A percentile compares a stretch with the other conserved stretches of the same genome.
Evolutionary conservation across 2,113 vertebrate species (phyloP).

Genomic region (Maccullochella peelii): DNA sequence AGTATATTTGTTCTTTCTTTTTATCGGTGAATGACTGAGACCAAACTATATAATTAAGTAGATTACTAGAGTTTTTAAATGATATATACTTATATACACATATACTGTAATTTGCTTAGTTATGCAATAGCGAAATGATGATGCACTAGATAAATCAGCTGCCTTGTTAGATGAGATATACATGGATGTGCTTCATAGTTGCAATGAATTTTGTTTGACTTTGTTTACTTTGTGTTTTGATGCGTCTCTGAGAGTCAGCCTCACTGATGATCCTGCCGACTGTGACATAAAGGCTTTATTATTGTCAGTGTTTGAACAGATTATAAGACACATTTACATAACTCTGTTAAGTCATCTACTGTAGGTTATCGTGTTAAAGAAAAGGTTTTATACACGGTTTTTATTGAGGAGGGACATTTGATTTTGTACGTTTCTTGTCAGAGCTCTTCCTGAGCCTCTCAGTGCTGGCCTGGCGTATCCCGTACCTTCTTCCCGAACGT

Average conservation of each 20-base stretch:
- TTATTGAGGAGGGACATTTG: neutral
- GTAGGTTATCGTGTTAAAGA: neutral
- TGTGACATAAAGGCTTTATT: constrained; percentile 4
- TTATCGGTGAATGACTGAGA: neutral
- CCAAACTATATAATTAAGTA: constrained; percentile 16
- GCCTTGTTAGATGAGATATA: constrained; percentile 6
- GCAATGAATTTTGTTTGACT: neutral
- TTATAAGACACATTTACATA: neutral
- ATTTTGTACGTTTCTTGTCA: neutral
- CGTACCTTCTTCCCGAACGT: too few species aligned
- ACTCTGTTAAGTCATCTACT: constrained; percentile 9
- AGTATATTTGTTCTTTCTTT: neutral
- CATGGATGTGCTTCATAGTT: neutral
- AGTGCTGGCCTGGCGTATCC: too few species aligned
- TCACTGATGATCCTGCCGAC: neutral
- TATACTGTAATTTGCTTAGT: constrained; percentile 2
- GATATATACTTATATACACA: too few species aligned
- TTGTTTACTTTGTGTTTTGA: neutral
- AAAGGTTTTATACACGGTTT: constrained; percentile 24
- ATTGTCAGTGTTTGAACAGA: constrained; percentile 3
- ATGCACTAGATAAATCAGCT: constrained; percentile 26
- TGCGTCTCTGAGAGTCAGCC: neutral
- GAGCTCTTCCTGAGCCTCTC: neutral
- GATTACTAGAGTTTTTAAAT: constrained; percentile 25
- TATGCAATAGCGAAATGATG: constrained; percentile 15